Conservation (phyloP, 2,113 vertebrate species). For the Aptenodytes patagonicus region DNA sequence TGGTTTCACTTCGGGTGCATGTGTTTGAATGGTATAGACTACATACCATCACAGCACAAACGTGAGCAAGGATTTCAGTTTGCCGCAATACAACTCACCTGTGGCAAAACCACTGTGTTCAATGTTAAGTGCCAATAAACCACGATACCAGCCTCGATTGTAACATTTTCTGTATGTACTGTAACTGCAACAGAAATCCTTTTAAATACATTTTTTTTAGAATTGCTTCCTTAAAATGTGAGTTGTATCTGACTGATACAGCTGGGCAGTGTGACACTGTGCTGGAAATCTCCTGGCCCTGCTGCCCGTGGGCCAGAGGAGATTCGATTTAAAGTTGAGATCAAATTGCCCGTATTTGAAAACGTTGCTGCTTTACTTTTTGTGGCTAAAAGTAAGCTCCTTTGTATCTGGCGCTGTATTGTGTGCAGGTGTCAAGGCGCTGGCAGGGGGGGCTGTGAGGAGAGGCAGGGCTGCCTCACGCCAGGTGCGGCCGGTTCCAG, state of each 20-base stretch:
- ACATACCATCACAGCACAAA: neutral
- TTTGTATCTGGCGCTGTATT: accelerated
- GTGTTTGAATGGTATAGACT: neutral
- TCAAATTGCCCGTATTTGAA: neutral
- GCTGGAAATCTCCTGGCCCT: neutral
- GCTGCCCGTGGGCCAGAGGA: neutral
- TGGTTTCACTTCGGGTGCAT: neutral
- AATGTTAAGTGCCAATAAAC: neutral
- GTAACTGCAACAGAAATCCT: neutral
- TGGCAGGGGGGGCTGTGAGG: neutral
- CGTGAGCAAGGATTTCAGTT: accelerated
- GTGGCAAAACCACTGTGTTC: neutral
- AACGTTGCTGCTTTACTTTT: neutral
- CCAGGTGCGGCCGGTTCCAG: accelerated
- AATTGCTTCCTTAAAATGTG: neutral
- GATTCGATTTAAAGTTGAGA: neutral
- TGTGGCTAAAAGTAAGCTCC: neutral
- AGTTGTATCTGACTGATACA: neutral
- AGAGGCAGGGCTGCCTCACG: accelerated
- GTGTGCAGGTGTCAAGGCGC: neutral
- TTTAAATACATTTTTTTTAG: neutral
- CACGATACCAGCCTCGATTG: accelerated
- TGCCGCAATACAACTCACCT: accelerated
- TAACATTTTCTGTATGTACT: neutral
- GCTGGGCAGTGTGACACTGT: neutral